These are phyloP conservation scores for Matsumyia berberina DNA, from an alignment of 2,888 invertebrate genomes.

Conservation along the genomic window DNA sequence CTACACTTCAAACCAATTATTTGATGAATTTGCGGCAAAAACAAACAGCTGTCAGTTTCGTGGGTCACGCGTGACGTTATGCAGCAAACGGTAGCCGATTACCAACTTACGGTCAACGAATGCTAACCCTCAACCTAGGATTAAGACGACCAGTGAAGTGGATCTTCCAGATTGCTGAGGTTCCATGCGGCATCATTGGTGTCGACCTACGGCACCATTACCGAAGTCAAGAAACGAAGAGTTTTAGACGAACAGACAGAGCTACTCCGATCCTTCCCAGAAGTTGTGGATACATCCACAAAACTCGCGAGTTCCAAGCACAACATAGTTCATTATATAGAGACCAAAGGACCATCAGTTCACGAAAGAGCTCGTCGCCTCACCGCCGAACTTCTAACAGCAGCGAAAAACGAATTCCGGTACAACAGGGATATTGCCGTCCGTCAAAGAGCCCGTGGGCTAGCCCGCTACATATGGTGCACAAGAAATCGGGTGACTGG, in stretches of 20 bases:
- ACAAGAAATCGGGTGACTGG: conserved; percentile 28
- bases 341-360: conserved; percentile 19
- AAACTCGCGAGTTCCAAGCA: neutral
- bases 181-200: conserved; percentile 10
- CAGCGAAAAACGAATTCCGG: conserved; percentile 16
- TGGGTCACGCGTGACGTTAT: too few species aligned
- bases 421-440: conserved; percentile 8
- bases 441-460: conserved; percentile 27
- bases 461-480: conserved; percentile 27
- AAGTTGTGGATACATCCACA: neutral
- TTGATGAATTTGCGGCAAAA: too few species aligned
- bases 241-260: conserved; percentile 9
- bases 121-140: conserved; percentile 18
- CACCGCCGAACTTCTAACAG: neutral
- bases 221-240: conserved; percentile 13
- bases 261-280: neutral
- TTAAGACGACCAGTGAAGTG: neutral
- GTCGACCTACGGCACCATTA: conserved; percentile 14
- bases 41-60: too few species aligned
- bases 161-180: too few species aligned
- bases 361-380: conserved; percentile 14
- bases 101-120: conserved; percentile 10
- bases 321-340: neutral
- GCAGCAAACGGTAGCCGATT: conserved; percentile 19
- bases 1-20: too few species aligned